These are phyloP conservation scores for Ruditapes philippinarum DNA, from an alignment of 1,140 invertebrate genomes.

Conservation along the genomic window DNA sequence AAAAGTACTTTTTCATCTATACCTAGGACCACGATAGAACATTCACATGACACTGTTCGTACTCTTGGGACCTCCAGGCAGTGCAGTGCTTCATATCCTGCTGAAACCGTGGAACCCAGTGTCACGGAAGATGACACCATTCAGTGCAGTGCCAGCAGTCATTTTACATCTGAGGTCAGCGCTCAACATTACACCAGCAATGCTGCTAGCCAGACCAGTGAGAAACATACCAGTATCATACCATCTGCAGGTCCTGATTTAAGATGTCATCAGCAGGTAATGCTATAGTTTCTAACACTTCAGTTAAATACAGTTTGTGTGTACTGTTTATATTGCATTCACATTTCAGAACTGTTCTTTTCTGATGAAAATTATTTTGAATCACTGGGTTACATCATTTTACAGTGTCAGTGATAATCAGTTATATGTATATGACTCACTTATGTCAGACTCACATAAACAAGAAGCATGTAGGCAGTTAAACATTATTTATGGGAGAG, in stretches of 20 bases:
- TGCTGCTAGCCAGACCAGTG: conserved; percentile 38
- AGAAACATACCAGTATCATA: conserved; percentile 38
- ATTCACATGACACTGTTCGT: conserved; percentile 40
- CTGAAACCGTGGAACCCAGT: conserved; percentile 32
- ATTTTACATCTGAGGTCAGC: conserved; percentile 37
- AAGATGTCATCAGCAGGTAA: conserved; percentile 40
- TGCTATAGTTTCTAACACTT: conserved; percentile 36
- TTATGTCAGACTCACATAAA: conserved; percentile 46
- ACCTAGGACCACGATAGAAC: conserved; percentile 33
- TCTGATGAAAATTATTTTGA: conserved; percentile 40
- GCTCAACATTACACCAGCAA: conserved; percentile 40
- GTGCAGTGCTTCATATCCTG: conserved; percentile 39
- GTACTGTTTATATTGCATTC: conserved; percentile 42
- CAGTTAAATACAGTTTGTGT: conserved; percentile 41
- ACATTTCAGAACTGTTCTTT: conserved; percentile 36
- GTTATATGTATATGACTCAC: conserved; percentile 41
- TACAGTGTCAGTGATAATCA: conserved; percentile 41
- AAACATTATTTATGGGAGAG: conserved; percentile 37
- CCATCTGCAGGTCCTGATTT: conserved; percentile 33
- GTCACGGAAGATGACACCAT: conserved; percentile 32
- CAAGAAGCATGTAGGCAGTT: conserved; percentile 27
- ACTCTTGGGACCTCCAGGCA: neutral
- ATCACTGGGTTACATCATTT: conserved; percentile 45
- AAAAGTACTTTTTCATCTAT: conserved; percentile 42
- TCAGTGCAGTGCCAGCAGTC: conserved; percentile 33